Evolutionary conservation across 2,797 vertebrate species (phyloP), one percentile per base, ranked within the genome.

Genomic region (Sebastiscus albofasciatus): DNA sequence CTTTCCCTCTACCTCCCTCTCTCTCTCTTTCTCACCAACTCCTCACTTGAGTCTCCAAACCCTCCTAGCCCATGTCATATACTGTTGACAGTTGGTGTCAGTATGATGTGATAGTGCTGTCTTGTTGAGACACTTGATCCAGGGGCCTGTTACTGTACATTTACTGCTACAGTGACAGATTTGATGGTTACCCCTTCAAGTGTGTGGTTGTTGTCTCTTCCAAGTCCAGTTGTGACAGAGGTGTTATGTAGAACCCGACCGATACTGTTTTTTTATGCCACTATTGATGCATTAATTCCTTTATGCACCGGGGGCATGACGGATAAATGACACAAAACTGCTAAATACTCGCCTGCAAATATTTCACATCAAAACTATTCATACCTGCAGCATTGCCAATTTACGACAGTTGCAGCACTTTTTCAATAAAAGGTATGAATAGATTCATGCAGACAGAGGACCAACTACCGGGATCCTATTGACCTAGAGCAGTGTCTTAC

Each of bases 21-120:
- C 46, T 16, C 59, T 34, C 46, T 66, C 66, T 66, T 8, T 74
- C 18, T 31, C 75, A 39, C 46, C 55, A 66, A 12, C 22, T 39
- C 36, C 39, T 66, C 14, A 66, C 65, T 75, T 13, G 10, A 81
- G 52, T 75, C 65, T 77, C 71, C 39, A 72, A 72, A 80, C 67
- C 24, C 36, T 39, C 34, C 54, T 68, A 62, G 69, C 12, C 46
- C 52, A 29, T 55, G 80, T 80, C 68, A 64, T 24, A 39, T 71
- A 27, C 73, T 69, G 74, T 58, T 73, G 71, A 84, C 79, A 87
- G 80, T 64, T 54, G 20, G 16, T 72, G 80, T 79, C 76, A 75
- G 54, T 74, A 20, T 55, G 66, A 71, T 77, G 54, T 39, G 49
- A 70, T 10, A 20, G 39, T 26, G 34, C 34, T 70, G 66, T 77